phyloP scores from a whole-genome alignment of 92 coral and sea anemone genomes.

The Epizoanthus stellaris region DNA sequence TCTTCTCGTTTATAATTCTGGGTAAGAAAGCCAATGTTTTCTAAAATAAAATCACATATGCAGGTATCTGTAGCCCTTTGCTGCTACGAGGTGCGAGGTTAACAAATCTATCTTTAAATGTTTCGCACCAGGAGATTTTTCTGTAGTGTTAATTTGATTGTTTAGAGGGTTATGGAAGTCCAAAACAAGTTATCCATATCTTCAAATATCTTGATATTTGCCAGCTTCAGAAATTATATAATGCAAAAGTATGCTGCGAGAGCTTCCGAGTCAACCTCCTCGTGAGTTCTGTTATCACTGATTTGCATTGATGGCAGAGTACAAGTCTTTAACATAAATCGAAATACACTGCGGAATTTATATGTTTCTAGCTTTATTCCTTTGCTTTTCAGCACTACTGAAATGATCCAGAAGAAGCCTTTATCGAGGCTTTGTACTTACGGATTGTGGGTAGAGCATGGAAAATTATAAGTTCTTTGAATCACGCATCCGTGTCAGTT shows the following conservation, averaged over 20 bases:
- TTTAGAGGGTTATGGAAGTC: background rate
- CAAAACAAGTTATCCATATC: conserved; percentile 1
- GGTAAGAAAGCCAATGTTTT: background rate
- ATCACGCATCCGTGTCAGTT: too few relatives aligned
- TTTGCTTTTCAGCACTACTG: too few relatives aligned
- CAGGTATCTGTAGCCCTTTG: background rate
- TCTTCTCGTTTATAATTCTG: background rate
- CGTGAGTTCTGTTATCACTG: too few relatives aligned
- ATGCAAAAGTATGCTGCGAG: background rate
- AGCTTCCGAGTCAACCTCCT: too few relatives aligned
- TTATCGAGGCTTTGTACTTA: too few relatives aligned
- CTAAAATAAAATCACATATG: background rate
- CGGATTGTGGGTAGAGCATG: too few relatives aligned
- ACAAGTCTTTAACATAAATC: too few relatives aligned
- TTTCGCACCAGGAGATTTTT: conserved; percentile 25
- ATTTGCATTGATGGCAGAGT: too few relatives aligned
- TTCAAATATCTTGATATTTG: conserved; percentile 14
- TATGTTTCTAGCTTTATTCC: too few relatives aligned
- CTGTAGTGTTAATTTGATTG: conserved; percentile 31
- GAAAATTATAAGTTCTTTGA: too few relatives aligned
- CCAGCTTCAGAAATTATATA: background rate
- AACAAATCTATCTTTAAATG: conserved; percentile 36
- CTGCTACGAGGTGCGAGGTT: conserved; percentile 10
- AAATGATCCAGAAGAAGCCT: too few relatives aligned
- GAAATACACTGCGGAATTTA: too few relatives aligned